phyloP scores from a whole-genome alignment of 1,140 invertebrate genomes.

The Aleiodes sp. region DNA sequence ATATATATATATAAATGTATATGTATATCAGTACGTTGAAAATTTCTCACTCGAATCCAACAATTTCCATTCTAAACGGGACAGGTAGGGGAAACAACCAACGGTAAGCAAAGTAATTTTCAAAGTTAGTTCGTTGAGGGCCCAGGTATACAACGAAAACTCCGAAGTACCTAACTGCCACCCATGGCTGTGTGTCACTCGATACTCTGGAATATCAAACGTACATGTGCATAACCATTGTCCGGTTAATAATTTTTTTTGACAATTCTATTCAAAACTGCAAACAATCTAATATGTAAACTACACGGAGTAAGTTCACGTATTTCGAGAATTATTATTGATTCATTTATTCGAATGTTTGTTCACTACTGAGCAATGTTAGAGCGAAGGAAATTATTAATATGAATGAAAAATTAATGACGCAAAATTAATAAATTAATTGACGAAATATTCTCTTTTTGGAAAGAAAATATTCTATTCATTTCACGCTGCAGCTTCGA shows the following conservation, averaged over 20 bases:
- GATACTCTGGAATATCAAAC: background rate
- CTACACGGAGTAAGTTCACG: background rate
- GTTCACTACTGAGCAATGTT: no score
- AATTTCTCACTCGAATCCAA: constrained; percentile 29
- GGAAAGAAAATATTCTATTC: no score
- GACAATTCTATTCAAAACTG: background rate
- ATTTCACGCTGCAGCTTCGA: no score
- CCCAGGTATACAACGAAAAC: background rate
- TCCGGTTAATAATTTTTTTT: background rate
- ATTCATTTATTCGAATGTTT: no score
- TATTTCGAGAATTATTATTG: background rate
- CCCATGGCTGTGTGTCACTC: background rate
- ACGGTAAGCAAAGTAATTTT: constrained; percentile 35
- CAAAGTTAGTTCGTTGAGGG: constrained; percentile 28
- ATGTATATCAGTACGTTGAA: constrained; percentile 24
- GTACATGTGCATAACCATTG: background rate
- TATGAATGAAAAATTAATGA: no score
- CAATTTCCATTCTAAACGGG: constrained; percentile 34
- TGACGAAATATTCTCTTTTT: no score
- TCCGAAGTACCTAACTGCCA: background rate
- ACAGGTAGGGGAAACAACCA: constrained; percentile 17
- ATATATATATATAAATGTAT: constrained; percentile 5
- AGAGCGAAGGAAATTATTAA: no score
- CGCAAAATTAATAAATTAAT: no score
- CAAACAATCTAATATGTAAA: background rate